Evolutionary conservation across 2,888 invertebrate genomes (phyloP), one percentile per base, ranked within the genome.

Genomic region (Emmelina monodactyla): DNA sequence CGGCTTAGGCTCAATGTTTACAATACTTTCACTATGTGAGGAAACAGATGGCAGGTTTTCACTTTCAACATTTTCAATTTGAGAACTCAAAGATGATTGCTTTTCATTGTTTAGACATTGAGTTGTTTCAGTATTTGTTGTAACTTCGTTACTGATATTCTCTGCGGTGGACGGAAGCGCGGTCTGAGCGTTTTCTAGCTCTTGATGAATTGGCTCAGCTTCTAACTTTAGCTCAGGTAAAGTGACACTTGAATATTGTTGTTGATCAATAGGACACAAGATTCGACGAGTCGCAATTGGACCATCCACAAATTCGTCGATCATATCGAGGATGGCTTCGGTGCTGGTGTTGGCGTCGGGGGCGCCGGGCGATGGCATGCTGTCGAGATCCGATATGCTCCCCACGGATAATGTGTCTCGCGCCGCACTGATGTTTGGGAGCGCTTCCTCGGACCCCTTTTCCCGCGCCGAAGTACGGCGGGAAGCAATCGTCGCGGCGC

Each of bases 381-480:
- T 72, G 53, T 75, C 76, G 50, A 69, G 69, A 58, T 76, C 79
- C 50, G 66, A 73, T 51, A 70, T 70, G 45, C 78, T 78, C 43
- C 75, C 73, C 70, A 72, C 70, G 42, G 70, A 60, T 50, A 65
- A 61, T 45, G 68, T 71, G 56, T 63, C 55, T 25, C 25, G 25
- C n/a, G 11, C n/a, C 11, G 25, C 9, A 7, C 9, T 11, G 3
- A 25, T 11, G 11, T 9, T 25, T 10, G 25, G n/a, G 25, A 25
- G 25, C 11, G 62, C 59, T 61, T 57, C 62, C 49, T 58, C 67
- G 58, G 69, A 55, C 59, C 67, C 66, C 56, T 67, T 79, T 80
- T 81, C 80, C 80, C 80, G 80, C 80, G 80, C 76, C 79, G 76
- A 64, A 66, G 61, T 62, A 59, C 72, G 71, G 73, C 76, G 70